Percentiles rank a stretch among this genome's conserved stretches.
These are phyloP conservation scores for Heteractis magnifica DNA, from an alignment of 92 coral and sea anemone species.

Conservation along the genomic window DNA sequence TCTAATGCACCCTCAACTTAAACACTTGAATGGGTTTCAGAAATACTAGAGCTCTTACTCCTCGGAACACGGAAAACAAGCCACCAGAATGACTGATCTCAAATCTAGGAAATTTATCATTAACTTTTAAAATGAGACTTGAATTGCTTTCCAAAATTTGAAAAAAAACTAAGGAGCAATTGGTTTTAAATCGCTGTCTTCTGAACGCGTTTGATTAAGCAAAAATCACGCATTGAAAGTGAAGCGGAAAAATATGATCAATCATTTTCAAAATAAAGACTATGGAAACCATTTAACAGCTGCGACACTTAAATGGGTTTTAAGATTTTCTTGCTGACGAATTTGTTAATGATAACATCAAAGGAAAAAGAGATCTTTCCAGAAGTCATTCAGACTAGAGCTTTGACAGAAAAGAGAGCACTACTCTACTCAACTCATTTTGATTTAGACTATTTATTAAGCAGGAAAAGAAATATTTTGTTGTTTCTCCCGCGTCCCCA, in stretches of 20 bases:
- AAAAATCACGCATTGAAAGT: not conserved
- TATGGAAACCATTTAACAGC: slow-evolving; percentile 30
- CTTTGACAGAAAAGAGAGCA: not conserved
- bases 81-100: slow-evolving; percentile 12
- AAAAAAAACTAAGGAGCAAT: not conserved
- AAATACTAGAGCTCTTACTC: slow-evolving; percentile 22
- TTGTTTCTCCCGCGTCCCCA: not conserved
- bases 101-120: slow-evolving; percentile 22
- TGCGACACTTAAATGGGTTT: slow-evolving; percentile 34
- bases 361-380: not conserved
- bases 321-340: not conserved
- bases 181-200: slow-evolving; percentile 3
- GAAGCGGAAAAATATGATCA: slow-evolving; percentile 10
- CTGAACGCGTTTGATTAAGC: not conserved
- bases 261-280: slow-evolving; percentile 4
- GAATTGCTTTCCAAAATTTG: slow-evolving; percentile 9
- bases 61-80: slow-evolving; percentile 21
- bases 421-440: not conserved
- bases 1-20: slow-evolving; percentile 12
- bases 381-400: not conserved
- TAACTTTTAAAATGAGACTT: slow-evolving; percentile 2
- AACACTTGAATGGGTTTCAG: slow-evolving; percentile 23
- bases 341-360: slow-evolving; percentile 1
- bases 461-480: not conserved
- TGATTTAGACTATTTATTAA: not conserved